Percentiles rank a stretch among this genome's conserved stretches.
phyloP scores from a whole-genome alignment of 2,797 vertebrate species.

The Synanceia verrucosa region DNA sequence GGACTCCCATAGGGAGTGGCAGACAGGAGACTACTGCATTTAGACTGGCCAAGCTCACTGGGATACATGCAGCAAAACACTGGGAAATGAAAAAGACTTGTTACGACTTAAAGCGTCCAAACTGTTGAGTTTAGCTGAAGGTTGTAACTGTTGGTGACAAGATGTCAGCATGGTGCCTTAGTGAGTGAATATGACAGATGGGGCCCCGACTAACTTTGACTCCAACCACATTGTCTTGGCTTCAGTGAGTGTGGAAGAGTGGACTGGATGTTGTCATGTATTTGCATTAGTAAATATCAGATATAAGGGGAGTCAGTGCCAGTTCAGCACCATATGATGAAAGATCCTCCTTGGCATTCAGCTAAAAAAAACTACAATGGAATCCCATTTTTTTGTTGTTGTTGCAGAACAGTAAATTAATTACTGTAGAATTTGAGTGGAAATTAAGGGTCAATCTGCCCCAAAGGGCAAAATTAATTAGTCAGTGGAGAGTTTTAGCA shows the following conservation, averaged over 20 bases:
- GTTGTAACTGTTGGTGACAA: not conserved
- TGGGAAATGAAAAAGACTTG: not conserved
- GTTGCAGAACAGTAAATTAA: not conserved
- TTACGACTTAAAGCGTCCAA: not conserved
- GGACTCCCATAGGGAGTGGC: conserved; percentile 68
- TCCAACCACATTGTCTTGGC: not conserved
- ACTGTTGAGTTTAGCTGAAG: not conserved
- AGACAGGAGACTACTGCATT: conserved; percentile 58
- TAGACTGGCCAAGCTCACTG: conserved; percentile 31
- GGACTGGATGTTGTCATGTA: not conserved
- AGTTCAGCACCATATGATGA: not conserved
- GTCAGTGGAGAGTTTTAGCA: conserved; percentile 2
- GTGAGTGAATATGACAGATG: not conserved
- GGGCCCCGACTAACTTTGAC: not conserved
- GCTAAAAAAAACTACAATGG: not conserved
- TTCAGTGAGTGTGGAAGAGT: not conserved
- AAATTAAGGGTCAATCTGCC: conserved; percentile 14
- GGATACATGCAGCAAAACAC: not conserved
- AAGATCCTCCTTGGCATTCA: not conserved
- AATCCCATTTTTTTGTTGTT: not conserved
- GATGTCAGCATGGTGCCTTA: not conserved
- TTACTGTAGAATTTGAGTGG: conserved; percentile 1
- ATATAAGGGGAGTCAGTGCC: not conserved
- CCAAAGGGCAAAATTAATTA: conserved; percentile 9
- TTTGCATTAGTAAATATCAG: not conserved